Evolutionary conservation across 2,888 invertebrate genomes (phyloP).

Genomic region (Drosophila phalerata): DNA sequence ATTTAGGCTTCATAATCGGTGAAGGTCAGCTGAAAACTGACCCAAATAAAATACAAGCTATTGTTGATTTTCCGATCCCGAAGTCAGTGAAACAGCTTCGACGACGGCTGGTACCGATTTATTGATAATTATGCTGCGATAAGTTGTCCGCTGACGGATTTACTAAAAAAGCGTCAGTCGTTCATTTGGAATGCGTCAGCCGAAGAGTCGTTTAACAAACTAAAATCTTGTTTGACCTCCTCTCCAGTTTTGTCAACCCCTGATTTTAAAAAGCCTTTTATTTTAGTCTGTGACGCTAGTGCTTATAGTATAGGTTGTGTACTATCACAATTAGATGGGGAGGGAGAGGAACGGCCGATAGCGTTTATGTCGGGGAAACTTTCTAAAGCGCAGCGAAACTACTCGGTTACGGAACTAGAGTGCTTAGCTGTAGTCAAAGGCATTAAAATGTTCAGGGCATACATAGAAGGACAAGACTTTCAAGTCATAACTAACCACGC

Average conservation of each 20-base stretch:
- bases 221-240: neutral
- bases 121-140: conserved; percentile 11
- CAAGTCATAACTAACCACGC: neutral
- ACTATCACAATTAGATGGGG: neutral
- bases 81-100: neutral
- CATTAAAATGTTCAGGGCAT: neutral
- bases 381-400: neutral
- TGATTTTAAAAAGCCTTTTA: neutral
- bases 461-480: neutral
- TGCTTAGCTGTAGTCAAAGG: neutral
- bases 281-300: neutral
- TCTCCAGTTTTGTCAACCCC: neutral
- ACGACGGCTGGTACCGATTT: conserved; percentile 16
- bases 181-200: neutral
- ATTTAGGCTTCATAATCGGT: neutral
- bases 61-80: neutral
- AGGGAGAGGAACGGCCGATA: neutral
- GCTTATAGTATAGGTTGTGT: neutral
- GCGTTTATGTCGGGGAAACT: no score
- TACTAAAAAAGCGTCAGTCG: conserved; percentile 1
- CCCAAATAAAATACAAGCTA: neutral
- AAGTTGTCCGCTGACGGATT: conserved; percentile 4
- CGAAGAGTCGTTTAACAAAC: neutral
- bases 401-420: neutral
- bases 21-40: neutral